phyloP scores from a whole-genome alignment of 1,140 invertebrate species.

The Drosophila tristis region DNA sequence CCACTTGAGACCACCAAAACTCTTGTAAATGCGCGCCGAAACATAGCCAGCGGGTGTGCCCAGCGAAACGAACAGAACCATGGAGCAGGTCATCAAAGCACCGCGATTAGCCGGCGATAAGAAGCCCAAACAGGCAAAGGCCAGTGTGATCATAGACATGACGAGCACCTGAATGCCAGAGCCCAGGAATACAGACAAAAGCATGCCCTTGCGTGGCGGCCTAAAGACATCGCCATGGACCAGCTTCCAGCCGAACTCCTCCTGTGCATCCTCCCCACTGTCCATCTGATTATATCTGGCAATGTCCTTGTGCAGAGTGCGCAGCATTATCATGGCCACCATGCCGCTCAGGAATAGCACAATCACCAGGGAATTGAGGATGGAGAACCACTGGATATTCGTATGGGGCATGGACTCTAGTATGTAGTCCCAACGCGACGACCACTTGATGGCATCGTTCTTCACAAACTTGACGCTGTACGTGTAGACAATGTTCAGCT shows the following conservation, averaged over 20 bases:
- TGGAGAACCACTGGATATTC: conserved; percentile 99
- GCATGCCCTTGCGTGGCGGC: conserved; percentile 98
- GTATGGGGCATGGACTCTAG: conserved; percentile 99
- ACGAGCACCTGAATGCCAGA: conserved; percentile 96
- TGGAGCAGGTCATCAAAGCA: conserved; percentile 98
- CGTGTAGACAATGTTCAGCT: conserved; percentile 91
- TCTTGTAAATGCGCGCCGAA: conserved; percentile 98
- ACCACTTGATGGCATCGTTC: conserved; percentile 97
- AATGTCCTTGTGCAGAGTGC: conserved; percentile 99
- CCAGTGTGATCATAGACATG: conserved; percentile 91
- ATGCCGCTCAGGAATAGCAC: conserved; percentile 97
- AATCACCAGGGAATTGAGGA: conserved; percentile 95
- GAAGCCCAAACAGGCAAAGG: conserved; percentile 99
- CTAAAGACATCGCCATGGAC: conserved; percentile 98
- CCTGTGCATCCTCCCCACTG: conserved; percentile 97
- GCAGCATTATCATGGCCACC: conserved; percentile 99
- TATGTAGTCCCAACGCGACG: conserved; percentile 99
- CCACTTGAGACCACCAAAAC: conserved; percentile 99
- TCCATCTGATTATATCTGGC: conserved; percentile 99
- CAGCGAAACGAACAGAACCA: conserved; percentile 97
- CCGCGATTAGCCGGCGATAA: conserved; percentile 99
- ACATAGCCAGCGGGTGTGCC: conserved; percentile 98
- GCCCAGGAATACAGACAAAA: conserved; percentile 97
- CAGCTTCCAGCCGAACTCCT: conserved; percentile 99
- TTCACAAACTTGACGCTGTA: conserved; percentile 93